These are phyloP conservation scores for Lagocephalus sceleratus DNA, from an alignment of 2,797 vertebrate genomes.

Conservation along the genomic window DNA sequence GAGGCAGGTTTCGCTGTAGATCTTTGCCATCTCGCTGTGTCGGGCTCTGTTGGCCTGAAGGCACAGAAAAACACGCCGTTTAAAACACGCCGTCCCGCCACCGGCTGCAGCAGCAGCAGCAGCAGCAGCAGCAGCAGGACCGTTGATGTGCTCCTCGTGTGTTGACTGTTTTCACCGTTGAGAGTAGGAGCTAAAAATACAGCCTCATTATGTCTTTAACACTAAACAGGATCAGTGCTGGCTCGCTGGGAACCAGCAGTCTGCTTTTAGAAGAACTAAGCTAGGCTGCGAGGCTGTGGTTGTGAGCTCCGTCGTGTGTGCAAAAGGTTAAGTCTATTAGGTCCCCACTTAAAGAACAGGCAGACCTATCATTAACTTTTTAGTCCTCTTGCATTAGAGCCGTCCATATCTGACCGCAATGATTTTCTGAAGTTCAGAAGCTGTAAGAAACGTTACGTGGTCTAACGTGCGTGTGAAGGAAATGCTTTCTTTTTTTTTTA, in stretches of 20 bases:
- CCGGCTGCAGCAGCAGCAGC: too few relatives aligned
- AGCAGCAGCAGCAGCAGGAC: background rate
- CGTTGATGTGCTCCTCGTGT: slow-evolving; percentile 23
- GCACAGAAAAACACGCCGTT: slow-evolving; percentile 52
- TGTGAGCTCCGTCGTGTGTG: slow-evolving; percentile 29
- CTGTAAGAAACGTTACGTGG: too few relatives aligned
- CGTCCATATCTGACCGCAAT: background rate
- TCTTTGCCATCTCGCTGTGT: slow-evolving; percentile 68
- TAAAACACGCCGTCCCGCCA: background rate
- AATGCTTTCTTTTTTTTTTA: background rate
- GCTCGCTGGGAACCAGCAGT: slow-evolving; percentile 54
- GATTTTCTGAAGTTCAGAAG: background rate
- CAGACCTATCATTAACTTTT: slow-evolving; percentile 1
- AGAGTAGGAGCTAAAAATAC: slow-evolving; percentile 67
- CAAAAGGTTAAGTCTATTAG: slow-evolving; percentile 52
- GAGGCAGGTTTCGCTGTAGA: slow-evolving; percentile 77
- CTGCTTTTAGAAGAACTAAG: slow-evolving; percentile 67
- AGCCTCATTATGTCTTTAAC: slow-evolving; percentile 66
- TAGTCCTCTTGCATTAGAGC: background rate
- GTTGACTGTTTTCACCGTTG: slow-evolving; percentile 43
- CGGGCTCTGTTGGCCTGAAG: slow-evolving; percentile 27
- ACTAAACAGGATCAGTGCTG: slow-evolving; percentile 73
- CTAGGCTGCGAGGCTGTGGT: slow-evolving; percentile 34
- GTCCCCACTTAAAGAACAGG: slow-evolving; percentile 34
- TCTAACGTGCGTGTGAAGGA: background rate